Evolutionary conservation across 1,140 invertebrate genomes (phyloP).

Genomic region (Drosophila lacteicornis): DNA sequence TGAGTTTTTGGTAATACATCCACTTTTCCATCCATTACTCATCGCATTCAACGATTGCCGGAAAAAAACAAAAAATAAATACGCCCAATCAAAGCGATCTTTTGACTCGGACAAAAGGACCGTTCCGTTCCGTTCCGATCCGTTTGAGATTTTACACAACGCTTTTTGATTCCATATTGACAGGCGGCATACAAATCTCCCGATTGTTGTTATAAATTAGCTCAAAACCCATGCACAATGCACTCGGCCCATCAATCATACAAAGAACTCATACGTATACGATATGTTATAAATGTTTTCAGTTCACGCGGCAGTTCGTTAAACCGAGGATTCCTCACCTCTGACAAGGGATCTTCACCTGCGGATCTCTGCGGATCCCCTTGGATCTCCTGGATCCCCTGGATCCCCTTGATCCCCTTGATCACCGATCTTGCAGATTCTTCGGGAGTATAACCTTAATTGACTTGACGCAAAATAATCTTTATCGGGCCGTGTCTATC

Average conservation of each 20-base stretch:
- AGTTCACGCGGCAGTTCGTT: constrained; percentile 63
- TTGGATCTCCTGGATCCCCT: neutral
- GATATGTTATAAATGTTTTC: constrained; percentile 51
- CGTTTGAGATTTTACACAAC: constrained; percentile 52
- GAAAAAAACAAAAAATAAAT: constrained; percentile 68
- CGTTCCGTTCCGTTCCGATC: constrained; percentile 26
- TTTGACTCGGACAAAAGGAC: constrained; percentile 69
- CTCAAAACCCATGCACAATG: constrained; percentile 74
- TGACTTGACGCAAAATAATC: constrained; percentile 55
- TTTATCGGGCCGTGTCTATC: constrained; percentile 75
- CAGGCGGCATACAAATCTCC: constrained; percentile 76
- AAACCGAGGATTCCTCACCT: constrained; percentile 53
- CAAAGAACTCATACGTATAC: constrained; percentile 12
- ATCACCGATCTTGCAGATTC: constrained; percentile 36
- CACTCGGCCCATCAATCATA: constrained; percentile 74
- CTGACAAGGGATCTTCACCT: constrained; percentile 33
- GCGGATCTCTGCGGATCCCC: constrained; percentile 41
- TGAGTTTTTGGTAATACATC: constrained; percentile 63
- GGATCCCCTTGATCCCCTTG: neutral
- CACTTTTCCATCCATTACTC: constrained; percentile 75
- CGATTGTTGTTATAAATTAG: constrained; percentile 80
- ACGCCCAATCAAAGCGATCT: constrained; percentile 57
- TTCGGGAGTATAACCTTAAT: constrained; percentile 62
- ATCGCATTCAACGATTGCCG: constrained; percentile 78
- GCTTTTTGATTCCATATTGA: constrained; percentile 75